Conservation (phyloP, 2,888 invertebrate species). For the Eubasilissa splendida region DNA sequence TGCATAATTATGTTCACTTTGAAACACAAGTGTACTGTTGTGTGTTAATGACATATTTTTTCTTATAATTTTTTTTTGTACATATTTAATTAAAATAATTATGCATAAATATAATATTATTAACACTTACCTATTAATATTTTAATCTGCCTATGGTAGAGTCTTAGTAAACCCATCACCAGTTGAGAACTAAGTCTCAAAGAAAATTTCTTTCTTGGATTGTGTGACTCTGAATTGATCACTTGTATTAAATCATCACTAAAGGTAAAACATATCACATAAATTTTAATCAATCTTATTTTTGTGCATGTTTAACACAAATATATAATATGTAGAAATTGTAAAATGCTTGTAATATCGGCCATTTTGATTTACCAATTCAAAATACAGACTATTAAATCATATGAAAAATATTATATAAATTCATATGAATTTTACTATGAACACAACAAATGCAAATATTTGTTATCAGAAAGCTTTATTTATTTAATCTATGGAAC, state of each 20-base stretch:
- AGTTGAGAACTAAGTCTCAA: constrained; percentile 17
- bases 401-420: not conserved
- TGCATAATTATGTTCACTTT: no score
- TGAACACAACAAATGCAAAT: no score
- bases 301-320: not conserved
- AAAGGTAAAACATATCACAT: not conserved
- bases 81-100: no score
- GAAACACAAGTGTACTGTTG: no score
- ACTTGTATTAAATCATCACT: not conserved
- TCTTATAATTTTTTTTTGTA: no score
- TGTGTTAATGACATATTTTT: no score
- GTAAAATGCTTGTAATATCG: not conserved
- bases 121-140: not conserved
- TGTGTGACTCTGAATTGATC: not conserved
- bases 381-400: not conserved
- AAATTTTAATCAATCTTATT: not conserved
- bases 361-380: not conserved
- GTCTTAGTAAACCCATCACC: constrained; percentile 2
- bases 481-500: no score
- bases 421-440: no score
- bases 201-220: not conserved
- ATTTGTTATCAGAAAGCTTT: no score
- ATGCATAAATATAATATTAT: no score
- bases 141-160: not conserved
- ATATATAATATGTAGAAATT: not conserved